phyloP scores from a whole-genome alignment of 1,140 invertebrate genomes.

The Mycetomoellerius zeteki region DNA sequence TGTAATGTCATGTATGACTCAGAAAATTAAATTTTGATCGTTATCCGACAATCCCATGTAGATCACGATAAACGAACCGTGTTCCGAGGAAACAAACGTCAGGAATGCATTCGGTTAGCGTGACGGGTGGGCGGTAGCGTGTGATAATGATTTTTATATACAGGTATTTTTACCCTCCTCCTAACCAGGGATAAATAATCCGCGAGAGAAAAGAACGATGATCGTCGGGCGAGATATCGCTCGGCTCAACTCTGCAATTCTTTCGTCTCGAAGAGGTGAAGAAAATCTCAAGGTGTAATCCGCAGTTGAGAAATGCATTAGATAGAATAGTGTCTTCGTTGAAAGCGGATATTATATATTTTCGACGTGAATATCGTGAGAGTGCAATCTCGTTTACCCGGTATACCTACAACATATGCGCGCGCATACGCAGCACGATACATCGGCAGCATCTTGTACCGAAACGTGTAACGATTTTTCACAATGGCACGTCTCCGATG shows the following conservation, averaged over 20 bases:
- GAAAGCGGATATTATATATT: neutral
- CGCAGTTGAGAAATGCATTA: neutral
- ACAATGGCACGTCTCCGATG: neutral
- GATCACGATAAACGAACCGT: slow-evolving; percentile 7
- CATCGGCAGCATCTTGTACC: slow-evolving; percentile 8
- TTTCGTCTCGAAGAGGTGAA: neutral
- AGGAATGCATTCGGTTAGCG: slow-evolving; percentile 25
- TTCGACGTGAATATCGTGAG: neutral
- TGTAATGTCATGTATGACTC: neutral
- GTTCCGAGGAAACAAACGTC: neutral
- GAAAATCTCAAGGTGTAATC: neutral
- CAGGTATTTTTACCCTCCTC: neutral
- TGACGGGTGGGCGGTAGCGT: neutral
- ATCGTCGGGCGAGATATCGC: neutral
- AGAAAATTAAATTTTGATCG: slow-evolving; percentile 23
- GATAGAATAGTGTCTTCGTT: slow-evolving; percentile 9
- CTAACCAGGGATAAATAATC: slow-evolving; percentile 14
- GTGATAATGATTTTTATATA: slow-evolving; percentile 13
- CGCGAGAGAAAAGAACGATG: neutral
- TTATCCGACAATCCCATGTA: slow-evolving; percentile 15
- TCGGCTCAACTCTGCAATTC: neutral
- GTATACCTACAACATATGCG: neutral
- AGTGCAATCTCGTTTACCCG: neutral
- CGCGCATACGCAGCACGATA: neutral
- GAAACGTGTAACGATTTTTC: slow-evolving; percentile 44